Percentiles rank a stretch among this genome's conserved stretches.
These are phyloP conservation scores for Nylanderia fulva DNA, from an alignment of 1,140 invertebrate genomes.

Conservation along the genomic window DNA sequence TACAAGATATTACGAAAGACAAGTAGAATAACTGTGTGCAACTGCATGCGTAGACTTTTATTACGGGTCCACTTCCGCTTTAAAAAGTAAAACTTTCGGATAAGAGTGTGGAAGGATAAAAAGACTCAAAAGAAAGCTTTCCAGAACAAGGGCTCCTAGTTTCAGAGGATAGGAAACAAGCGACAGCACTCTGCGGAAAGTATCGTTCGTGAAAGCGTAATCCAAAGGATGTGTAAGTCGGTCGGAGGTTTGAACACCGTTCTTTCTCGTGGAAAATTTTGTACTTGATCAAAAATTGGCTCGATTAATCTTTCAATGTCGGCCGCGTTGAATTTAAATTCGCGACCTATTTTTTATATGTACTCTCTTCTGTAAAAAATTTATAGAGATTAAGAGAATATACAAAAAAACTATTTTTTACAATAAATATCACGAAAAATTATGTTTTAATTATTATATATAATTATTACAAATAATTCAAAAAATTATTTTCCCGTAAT, in stretches of 20 bases:
- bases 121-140: slow-evolving; percentile 50
- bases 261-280: neutral
- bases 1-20: slow-evolving; percentile 61
- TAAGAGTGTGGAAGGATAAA: slow-evolving; percentile 10
- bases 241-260: neutral
- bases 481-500: neutral
- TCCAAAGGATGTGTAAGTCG: neutral
- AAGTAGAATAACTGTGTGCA: slow-evolving; percentile 69
- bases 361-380: neutral
- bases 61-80: slow-evolving; percentile 72
- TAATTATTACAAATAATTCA: too few relatives aligned
- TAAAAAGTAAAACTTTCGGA: slow-evolving; percentile 39
- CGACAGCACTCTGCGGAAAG: slow-evolving; percentile 32
- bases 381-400: neutral
- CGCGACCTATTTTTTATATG: neutral
- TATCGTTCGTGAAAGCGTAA: slow-evolving; percentile 44
- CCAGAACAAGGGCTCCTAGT: slow-evolving; percentile 29
- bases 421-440: neutral
- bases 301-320: slow-evolving; percentile 51
- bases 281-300: neutral
- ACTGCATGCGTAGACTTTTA: slow-evolving; percentile 65
- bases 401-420: too few relatives aligned
- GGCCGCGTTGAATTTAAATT: neutral
- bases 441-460: too few relatives aligned
- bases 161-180: slow-evolving; percentile 20